Evolutionary conservation across 92 coral and sea anemone genomes (phyloP).

Genomic region (Pocillopora meandrina): DNA sequence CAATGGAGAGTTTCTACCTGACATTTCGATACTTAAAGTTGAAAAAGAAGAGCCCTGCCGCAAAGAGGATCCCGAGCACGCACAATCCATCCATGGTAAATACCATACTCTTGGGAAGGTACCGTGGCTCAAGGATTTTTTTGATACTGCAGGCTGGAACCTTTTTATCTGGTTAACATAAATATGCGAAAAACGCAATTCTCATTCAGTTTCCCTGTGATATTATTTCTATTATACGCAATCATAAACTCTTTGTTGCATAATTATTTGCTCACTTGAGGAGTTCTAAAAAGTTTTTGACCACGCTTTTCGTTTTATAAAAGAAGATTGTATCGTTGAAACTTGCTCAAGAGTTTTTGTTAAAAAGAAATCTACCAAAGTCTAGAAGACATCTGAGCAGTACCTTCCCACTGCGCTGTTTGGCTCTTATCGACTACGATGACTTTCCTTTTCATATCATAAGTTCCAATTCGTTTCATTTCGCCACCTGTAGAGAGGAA

Average conservation of each 20-base stretch:
- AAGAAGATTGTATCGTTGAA: no score
- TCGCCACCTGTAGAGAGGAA: conserved; percentile 26
- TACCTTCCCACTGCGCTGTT: conserved; percentile 69
- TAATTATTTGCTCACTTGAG: no score
- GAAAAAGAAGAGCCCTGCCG: conserved; percentile 61
- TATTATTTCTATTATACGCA: no score
- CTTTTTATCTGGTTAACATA: conserved; percentile 35
- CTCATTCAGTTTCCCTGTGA: no score
- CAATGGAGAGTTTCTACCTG: conserved; percentile 48
- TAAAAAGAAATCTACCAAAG: no score
- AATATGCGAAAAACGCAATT: neutral
- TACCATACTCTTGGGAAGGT: conserved; percentile 50
- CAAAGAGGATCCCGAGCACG: conserved; percentile 57
- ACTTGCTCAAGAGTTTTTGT: no score
- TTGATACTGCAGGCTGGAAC: conserved; percentile 49
- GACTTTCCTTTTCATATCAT: conserved; percentile 49
- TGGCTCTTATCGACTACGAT: conserved; percentile 35
- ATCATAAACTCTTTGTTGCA: no score
- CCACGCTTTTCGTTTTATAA: no score
- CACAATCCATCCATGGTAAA: conserved; percentile 69
- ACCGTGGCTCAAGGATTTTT: conserved; percentile 37
- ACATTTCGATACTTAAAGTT: conserved; percentile 65
- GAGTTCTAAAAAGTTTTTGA: no score
- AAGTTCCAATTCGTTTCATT: conserved; percentile 60
- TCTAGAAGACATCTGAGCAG: no score